Base-by-base conservation (phyloP, 1,140 invertebrate genomes). In the Physella acuta region DNA sequence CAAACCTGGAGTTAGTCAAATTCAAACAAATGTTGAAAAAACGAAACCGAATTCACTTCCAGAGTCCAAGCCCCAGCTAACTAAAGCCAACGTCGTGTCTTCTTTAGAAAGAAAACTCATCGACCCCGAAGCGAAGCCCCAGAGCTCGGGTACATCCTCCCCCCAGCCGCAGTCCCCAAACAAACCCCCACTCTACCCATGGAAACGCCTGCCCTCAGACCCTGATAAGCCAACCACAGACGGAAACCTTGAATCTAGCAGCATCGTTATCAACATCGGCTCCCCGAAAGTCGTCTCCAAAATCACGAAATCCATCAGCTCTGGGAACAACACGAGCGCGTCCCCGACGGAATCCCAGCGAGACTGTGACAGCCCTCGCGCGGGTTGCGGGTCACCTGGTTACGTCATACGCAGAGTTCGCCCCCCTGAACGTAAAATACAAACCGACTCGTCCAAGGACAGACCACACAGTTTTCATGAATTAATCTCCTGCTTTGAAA, bases 391-490 rank as follows among this genome's bases (percentile, higher is more conserved):
- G 44, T 44, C 39, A n/a, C 36, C 65, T 17, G 52, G 17, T 65
- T 17, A 39, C 16, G 58, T 51, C 20, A 24, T 28, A 16, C 28
- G 39, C 31, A 58, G 66, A 20, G 49, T 51, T 51, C 55, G 58
- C 31, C 68, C 49, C 2, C 14, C 52, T 31, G 44, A 55, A 28
- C 61, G 49, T 4, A 55, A 53, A 52, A 58, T 68, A 5, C 66
- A 68, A n/a, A 68, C 65, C 3, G 49, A 59, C 36, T 68, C 20
- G 14, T 62, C 67, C 11, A 68, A 34, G 5, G 73, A 78, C 63
- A 63, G 81, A 66, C 78, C 79, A 51, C 77, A 74, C 34, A 82
- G 81, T 74, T 80, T 82, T 71, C 81, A 81, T 71, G 79, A 81
- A 67, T 74, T 81, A 0, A 56, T 81, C 8, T 76, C 78, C 36